A percentile compares a stretch with the other conserved stretches of the same genome.
Conservation (phyloP, 2,888 invertebrate genomes). For the Phalera bucephala region DNA sequence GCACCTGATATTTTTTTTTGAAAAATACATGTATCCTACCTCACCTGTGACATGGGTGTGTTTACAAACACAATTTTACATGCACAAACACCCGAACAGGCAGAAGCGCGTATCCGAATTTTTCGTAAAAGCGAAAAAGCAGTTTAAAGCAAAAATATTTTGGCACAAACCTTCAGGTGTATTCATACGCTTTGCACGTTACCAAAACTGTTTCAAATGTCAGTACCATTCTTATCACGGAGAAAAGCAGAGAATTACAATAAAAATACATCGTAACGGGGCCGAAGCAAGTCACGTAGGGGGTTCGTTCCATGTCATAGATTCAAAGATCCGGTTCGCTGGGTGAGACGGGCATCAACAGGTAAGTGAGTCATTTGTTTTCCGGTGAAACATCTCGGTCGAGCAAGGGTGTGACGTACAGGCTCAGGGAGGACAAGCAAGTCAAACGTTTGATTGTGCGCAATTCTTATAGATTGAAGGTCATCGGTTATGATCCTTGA, state of each 20-base stretch:
- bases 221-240: constrained; percentile 44
- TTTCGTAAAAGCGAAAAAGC: too few relatives aligned
- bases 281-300: constrained; percentile 54
- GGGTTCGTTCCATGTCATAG: constrained; percentile 41
- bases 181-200: constrained; percentile 25
- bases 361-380: constrained; percentile 76
- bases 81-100: too few relatives aligned
- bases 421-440: constrained; percentile 37
- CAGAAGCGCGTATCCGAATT: too few relatives aligned
- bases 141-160: too few relatives aligned
- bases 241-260: constrained; percentile 39
- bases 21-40: too few relatives aligned
- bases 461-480: too few relatives aligned
- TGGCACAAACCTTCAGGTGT: constrained; percentile 3
- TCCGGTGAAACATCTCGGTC: constrained; percentile 54
- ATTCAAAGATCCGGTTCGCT: constrained; percentile 47
- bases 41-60: too few relatives aligned
- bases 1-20: too few relatives aligned
- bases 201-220: constrained; percentile 28
- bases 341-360: constrained; percentile 60
- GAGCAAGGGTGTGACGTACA: constrained; percentile 52
- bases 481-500: too few relatives aligned
- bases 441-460: constrained; percentile 25
- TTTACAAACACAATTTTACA: too few relatives aligned
- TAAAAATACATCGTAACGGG: constrained; percentile 53